Evolutionary conservation across 2,888 invertebrate genomes (phyloP), one percentile per base, ranked within the genome.

Genomic region (Cataglyphis rosenhaueri): DNA sequence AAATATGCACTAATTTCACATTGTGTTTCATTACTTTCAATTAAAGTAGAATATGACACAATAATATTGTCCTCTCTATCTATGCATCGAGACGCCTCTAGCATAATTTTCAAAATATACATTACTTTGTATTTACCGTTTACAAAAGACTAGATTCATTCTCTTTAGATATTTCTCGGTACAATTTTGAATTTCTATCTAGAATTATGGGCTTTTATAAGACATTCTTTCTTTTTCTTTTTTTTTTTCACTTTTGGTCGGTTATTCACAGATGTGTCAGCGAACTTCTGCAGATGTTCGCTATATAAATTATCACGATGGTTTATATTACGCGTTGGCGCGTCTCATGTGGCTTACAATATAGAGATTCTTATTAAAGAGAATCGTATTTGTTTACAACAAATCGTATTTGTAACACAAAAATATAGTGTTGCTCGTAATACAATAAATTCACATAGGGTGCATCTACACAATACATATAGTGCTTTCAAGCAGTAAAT

Each of bases 1-100:
- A 94, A 94, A 94, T 94, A 94, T 94, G 90, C 93, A 92, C 91
- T 94, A 93, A 92, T n/a, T 93, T 93, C 92, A 93, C 92, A 92
- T 92, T 88, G 90, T 91, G 91, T 92, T 92, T 89, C 91, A 91
- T 93, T 93, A 94, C 93, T 94, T 94, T 94, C 94, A 93, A 89
- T 92, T 86, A 89, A 89, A 92, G 86, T 92, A 90, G 89, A 92
- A 90, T 90, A 89, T 89, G 91, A 91, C 92, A 92, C 91, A 90
- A 90, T 91, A 84, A 85, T 88, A 89, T 88, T 91, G 89, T 93
- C 91, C 87, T 91, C 87, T 91, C 91, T 92, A 93, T 92, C 92
- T 92, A 93, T 90, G 90, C 91, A 88, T 91, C 88, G 88, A 92
- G 92, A 93, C 90, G 89, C 81, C 88, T 91, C 91, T 92, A 91